These are phyloP conservation scores for Nemotelus nigrinus DNA, from an alignment of 2,888 invertebrate genomes.

Conservation along the genomic window DNA sequence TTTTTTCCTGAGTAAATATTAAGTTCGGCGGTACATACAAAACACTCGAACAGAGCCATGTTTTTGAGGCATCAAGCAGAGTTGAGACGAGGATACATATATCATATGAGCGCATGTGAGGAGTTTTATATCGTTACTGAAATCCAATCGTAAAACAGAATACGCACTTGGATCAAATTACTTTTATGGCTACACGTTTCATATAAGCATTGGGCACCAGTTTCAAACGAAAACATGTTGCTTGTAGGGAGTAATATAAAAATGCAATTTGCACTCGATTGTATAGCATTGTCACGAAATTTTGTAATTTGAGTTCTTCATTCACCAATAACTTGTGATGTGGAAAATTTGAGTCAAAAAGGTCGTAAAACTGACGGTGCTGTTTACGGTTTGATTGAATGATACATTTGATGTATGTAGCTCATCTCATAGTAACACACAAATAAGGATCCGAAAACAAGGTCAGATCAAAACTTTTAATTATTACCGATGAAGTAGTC, in stretches of 20 bases:
- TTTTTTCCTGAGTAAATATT: not conserved
- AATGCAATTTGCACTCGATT: conserved; percentile 40
- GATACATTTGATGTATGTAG: no score
- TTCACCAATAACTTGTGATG: no score
- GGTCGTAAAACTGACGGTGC: no score
- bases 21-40: conserved; percentile 1
- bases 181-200: conserved; percentile 39
- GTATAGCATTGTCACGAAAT: conserved; percentile 38
- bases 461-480: no score
- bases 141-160: conserved; percentile 40
- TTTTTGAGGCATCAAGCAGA: not conserved
- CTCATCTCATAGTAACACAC: no score
- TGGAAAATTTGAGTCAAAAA: no score
- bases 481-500: no score
- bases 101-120: conserved; percentile 4
- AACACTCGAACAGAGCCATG: not conserved
- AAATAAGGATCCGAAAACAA: no score
- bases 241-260: conserved; percentile 37
- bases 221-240: conserved; percentile 7
- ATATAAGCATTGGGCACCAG: not conserved
- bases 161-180: conserved; percentile 40
- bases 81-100: not conserved
- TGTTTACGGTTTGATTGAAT: no score
- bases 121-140: conserved; percentile 31
- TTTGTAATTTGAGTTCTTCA: not conserved